Evolutionary conservation across 35 echinoderm and acorn worm genomes (phyloP), one percentile per base, ranked within the genome.

Genomic region (Lytechinus pictus): DNA sequence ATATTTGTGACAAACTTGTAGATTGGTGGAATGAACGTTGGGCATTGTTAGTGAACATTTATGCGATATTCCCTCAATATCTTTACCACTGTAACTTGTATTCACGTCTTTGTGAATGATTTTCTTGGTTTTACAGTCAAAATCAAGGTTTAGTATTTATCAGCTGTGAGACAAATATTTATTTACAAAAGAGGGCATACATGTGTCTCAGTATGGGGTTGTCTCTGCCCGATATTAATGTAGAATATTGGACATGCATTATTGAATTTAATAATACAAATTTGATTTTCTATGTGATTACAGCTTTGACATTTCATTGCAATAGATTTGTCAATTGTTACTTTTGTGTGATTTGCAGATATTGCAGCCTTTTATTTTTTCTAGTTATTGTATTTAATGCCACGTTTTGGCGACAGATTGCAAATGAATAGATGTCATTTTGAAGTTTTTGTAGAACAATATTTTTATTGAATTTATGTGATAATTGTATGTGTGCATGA

Each of bases 401-500:
- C 88, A 90, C 24, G 52, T 90, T 90, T 90, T 90, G 88, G 88
- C 88, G 52, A 90, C n/a, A 24, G 61, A 72, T 90, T 54, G 16
- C 24, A 1, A 90, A 90, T 90, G 88, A 90, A 93, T 57, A 93
- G 52, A 55, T 93, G 92, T 54, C 92, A 93, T 93, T 93, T 93
- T 93, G 53, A 27, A 93, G 92, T 54, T 93, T 93, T 93, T 93
- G 92, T 93, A 93, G 92, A 54, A 54, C 53, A 79, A 79, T 90
- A 52, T 44, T 90, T 44, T 44, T 90, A 52, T 90, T 90, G 88
- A 90, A 90, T 90, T 90, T 90, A 90, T 90, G 52, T 90, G 88
- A 90, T 79, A 79, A 52, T 87, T 93, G 92, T 93, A 93, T 93
- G 92, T 93, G 92, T 93, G 92, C 92, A 93, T 57, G 92, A 93